Percentiles rank a stretch among this genome's conserved stretches.
Conservation (phyloP, 2,888 invertebrate genomes). For the Mimachlamys varia region DNA sequence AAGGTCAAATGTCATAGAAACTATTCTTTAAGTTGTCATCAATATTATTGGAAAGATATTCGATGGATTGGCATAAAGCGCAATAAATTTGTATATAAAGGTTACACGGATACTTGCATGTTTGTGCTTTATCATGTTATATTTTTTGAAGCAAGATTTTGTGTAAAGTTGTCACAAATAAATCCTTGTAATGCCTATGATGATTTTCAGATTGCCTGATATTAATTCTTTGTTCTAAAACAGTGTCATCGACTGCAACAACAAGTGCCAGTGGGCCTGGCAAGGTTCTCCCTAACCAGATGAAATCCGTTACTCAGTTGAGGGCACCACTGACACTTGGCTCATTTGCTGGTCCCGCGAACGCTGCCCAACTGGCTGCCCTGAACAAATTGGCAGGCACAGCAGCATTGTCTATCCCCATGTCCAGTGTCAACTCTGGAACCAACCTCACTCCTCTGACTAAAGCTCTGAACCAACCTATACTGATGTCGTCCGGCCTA, state of each 20-base stretch:
- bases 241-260: not conserved
- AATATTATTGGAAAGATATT: not conserved
- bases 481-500: slow-evolving; percentile 53
- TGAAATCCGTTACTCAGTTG: not conserved
- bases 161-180: too few species aligned
- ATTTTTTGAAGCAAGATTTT: too few species aligned
- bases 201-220: not conserved
- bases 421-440: not conserved
- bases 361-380: slow-evolving; percentile 45
- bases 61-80: not conserved
- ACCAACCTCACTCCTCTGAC: slow-evolving; percentile 37
- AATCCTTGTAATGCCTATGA: not conserved
- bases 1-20: not conserved
- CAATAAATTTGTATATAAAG: too few species aligned
- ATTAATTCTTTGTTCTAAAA: not conserved
- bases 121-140: too few species aligned
- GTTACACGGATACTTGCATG: too few species aligned
- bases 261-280: not conserved
- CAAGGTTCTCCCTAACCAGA: not conserved
- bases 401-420: slow-evolving; percentile 44
- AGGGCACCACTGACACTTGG: slow-evolving; percentile 1
- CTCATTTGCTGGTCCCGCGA: not conserved
- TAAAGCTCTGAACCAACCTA: slow-evolving; percentile 59
- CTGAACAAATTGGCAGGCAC: slow-evolving; percentile 48
- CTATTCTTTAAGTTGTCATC: not conserved